Evolutionary conservation across 2,113 vertebrate genomes (phyloP), one percentile per base, ranked within the genome.

Genomic region (Cinclus mexicanus): DNA sequence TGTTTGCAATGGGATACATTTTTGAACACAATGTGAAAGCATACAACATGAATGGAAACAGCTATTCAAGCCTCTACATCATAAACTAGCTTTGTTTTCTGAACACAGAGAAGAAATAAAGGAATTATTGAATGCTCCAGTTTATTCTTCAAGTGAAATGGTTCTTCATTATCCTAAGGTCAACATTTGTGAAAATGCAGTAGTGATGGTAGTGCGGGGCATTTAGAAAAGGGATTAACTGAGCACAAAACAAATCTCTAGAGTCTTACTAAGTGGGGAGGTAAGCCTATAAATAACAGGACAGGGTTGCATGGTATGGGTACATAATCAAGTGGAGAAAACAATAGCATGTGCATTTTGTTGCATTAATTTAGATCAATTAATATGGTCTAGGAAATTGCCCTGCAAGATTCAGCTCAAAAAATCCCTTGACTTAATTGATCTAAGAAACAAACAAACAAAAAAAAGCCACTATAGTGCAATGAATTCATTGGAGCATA

Each of bases 381-480:
- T 72, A 44, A 13, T 64, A 41, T 7, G 4, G 17, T 25, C 57
- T 92, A 39, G 5, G n/a, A 87, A 95, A 41, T 7, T 12, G 39
- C 14, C 11, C 21, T 71, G 26, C 18, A 79, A 60, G 5, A 44
- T 68, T 64, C 37, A 80, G 37, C 37, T 57, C 12, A 47, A 68
- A 84, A 77, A 4, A 2, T 0, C 5, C 6, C 3, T 41, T 2
- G 1, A 64, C 3, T 59, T 63, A 59, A 63, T 9, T 61, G 10
- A 60, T 11, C 6, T 33, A n/a, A 11, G 4, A 13, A 24, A 8
- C 2, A 20, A n/a, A 33, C 15, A 41, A 59, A 28, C 9, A 42
- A 50, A 26, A 39, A 24, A 57, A n/a, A 10, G 35, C 35, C 5
- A 75, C 9, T n/a, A 16, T 12, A 35, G 3, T 22, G 24, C 8